phyloP scores from a whole-genome alignment of 2,888 invertebrate species.

The Argyresthia goedartella region DNA sequence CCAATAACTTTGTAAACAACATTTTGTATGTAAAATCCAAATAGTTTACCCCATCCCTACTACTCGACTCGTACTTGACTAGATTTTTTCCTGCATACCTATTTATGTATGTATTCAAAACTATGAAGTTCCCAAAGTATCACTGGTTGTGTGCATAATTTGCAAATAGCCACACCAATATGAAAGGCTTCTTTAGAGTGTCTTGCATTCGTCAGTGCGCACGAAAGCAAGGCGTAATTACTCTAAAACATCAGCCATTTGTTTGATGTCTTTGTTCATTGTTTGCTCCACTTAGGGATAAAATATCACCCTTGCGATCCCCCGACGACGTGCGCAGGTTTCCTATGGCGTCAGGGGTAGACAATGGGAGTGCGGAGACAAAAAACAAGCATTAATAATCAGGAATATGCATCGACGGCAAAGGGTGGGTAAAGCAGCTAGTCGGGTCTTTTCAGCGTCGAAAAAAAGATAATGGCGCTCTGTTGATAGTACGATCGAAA shows the following conservation, averaged over 20 bases:
- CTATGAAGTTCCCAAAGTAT: no score
- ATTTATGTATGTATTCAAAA: no score
- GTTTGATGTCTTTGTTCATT: constrained; percentile 71
- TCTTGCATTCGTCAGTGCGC: constrained; percentile 58
- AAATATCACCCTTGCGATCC: constrained; percentile 58
- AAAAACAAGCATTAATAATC: constrained; percentile 69
- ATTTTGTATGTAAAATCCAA: no score
- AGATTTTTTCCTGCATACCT: no score
- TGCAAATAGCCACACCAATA: no score
- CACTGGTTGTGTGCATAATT: no score
- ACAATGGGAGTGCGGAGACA: constrained; percentile 56
- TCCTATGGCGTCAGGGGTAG: constrained; percentile 24
- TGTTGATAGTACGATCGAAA: neutral
- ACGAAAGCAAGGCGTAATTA: constrained; percentile 67
- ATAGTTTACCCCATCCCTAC: no score
- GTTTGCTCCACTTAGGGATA: constrained; percentile 67
- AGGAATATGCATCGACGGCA: constrained; percentile 62
- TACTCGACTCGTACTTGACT: no score
- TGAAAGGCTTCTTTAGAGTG: no score
- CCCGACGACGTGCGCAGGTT: constrained; percentile 55
- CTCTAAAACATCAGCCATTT: constrained; percentile 71
- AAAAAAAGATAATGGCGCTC: constrained; percentile 39
- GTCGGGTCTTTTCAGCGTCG: constrained; percentile 34
- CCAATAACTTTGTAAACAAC: no score
- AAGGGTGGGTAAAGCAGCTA: constrained; percentile 27